Evolutionary conservation across 2,797 vertebrate genomes (phyloP).

Genomic region (Rhinophrynus dorsalis): DNA sequence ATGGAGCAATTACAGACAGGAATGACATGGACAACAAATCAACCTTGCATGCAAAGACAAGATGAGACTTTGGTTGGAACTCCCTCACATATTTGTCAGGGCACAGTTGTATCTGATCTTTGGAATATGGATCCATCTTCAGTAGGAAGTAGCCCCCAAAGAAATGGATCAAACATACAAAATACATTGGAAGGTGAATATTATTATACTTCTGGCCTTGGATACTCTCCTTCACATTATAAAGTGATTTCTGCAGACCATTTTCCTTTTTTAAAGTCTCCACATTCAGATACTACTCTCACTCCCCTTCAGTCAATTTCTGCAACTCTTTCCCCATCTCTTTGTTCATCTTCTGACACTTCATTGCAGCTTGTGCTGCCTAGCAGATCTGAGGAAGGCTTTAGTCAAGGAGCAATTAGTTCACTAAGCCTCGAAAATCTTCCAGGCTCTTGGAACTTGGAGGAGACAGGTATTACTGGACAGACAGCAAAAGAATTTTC

Average conservation of each 20-base stretch:
- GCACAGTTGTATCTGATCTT: slow-evolving; percentile 57
- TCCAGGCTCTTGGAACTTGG: slow-evolving; percentile 67
- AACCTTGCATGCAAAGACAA: slow-evolving; percentile 62
- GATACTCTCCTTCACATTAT: slow-evolving; percentile 63
- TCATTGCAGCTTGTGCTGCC: slow-evolving; percentile 70
- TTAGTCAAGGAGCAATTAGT: slow-evolving; percentile 65
- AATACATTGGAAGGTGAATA: slow-evolving; percentile 58
- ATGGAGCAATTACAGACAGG: slow-evolving; percentile 63
- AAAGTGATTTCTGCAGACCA: slow-evolving; percentile 68
- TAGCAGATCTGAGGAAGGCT: slow-evolving; percentile 70
- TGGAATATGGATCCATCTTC: slow-evolving; percentile 65
- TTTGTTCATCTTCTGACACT: slow-evolving; percentile 70
- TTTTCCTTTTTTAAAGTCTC: slow-evolving; percentile 65
- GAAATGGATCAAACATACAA: slow-evolving; percentile 57
- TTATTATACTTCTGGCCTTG: slow-evolving; percentile 56
- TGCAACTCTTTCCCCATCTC: slow-evolving; percentile 71
- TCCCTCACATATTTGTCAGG: slow-evolving; percentile 63
- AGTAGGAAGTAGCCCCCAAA: slow-evolving; percentile 64
- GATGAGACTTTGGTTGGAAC: slow-evolving; percentile 55
- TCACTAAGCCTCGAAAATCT: slow-evolving; percentile 75
- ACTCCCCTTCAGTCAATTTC: slow-evolving; percentile 77
- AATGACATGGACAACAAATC: slow-evolving; percentile 61
- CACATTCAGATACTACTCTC: slow-evolving; percentile 66
- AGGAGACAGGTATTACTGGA: slow-evolving; percentile 51
- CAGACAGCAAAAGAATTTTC: slow-evolving; percentile 62